Evolutionary conservation across 2,113 vertebrate species (phyloP), one percentile per base, ranked within the genome.

Genomic region (Himantopus leucocephalus): DNA sequence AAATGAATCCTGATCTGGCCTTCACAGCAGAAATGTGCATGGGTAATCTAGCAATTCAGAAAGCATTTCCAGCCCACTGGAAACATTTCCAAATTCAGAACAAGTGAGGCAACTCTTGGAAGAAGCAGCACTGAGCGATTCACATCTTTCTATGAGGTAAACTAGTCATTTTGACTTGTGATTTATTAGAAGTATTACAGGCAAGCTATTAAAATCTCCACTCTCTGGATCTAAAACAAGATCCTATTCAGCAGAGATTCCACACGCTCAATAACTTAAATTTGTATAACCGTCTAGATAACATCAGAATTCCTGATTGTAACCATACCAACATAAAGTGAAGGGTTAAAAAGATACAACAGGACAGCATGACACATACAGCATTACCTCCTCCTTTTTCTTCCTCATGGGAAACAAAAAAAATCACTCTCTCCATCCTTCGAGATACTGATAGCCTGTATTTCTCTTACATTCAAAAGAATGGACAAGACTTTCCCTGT

Each of bases 71-170:
- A 97, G 91, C 84, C 18, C 86, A 81, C 27, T 91, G 62, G 24
- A 96, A 94, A 53, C 37, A 90, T 26, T 95, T 94, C 86, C 91
- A 97, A 96, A 96, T 96, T 78, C 94, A 96, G 76, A 96, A 72
- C n/a, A 89, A 97, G 80, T 97, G 96, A 97, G 92, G 76, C 95
- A 97, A 94, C 89, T 87, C 73, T 95, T 96, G 94, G 95, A 97
- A 94, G 85, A 93, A 84, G 68, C n/a, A 72, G 88, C 86, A 78
- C 75, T 47, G 56, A 96, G 86, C 27, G 8, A 92, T 85, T 89
- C 86, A 78, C 68, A 60, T 95, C 86, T 85, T 95, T 96, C 92
- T 97, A 89, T 94, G 92, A 97, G 80, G 88, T 81, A 96, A 95
- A 92, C 82, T 20, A 48, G 3, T 84, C 39, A 95, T 81, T 95